Percentiles rank a stretch among this genome's conserved stretches.
These are phyloP conservation scores for Cheilosia urbana DNA, from an alignment of 2,888 invertebrate genomes.

Conservation along the genomic window DNA sequence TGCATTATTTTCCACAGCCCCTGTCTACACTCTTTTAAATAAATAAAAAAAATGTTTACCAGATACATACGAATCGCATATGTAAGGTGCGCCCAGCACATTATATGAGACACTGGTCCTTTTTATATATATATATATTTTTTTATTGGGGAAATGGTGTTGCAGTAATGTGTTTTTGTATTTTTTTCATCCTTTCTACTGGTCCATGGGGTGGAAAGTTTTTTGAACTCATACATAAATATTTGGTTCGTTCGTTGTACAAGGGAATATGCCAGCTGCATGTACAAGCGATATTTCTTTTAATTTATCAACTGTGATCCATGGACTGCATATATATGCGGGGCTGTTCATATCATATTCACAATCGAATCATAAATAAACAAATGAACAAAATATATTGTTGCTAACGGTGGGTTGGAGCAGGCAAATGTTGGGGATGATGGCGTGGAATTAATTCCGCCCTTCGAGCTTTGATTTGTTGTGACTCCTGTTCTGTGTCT, in stretches of 20 bases:
- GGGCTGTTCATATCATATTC: slow-evolving; percentile 55
- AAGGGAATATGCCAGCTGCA: slow-evolving; percentile 11
- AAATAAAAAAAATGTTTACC: slow-evolving; percentile 63
- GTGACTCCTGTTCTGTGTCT: not conserved
- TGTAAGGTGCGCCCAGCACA: slow-evolving; percentile 50
- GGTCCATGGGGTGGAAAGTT: slow-evolving; percentile 19
- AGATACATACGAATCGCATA: slow-evolving; percentile 52
- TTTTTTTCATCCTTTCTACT: slow-evolving; percentile 26
- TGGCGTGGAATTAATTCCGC: slow-evolving; percentile 35
- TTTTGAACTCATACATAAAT: slow-evolving; percentile 43
- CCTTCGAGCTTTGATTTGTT: slow-evolving; percentile 21
- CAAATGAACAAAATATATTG: slow-evolving; percentile 58
- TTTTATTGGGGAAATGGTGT: slow-evolving; percentile 2
- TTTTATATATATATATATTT: slow-evolving; percentile 15
- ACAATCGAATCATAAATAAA: slow-evolving; percentile 70
- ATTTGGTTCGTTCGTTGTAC: slow-evolving; percentile 2
- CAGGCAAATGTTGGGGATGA: not conserved
- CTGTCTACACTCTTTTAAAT: slow-evolving; percentile 26
- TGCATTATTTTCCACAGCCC: slow-evolving; percentile 67
- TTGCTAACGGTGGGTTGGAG: not conserved
- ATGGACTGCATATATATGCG: slow-evolving; percentile 50
- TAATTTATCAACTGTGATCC: slow-evolving; percentile 67
- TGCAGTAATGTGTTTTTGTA: slow-evolving; percentile 3
- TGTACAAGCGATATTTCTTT: slow-evolving; percentile 32
- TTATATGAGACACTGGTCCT: slow-evolving; percentile 57